Evolutionary conservation across 2,797 vertebrate genomes (phyloP), one percentile per base, ranked within the genome.

Genomic region (Echeneis naucrates): DNA sequence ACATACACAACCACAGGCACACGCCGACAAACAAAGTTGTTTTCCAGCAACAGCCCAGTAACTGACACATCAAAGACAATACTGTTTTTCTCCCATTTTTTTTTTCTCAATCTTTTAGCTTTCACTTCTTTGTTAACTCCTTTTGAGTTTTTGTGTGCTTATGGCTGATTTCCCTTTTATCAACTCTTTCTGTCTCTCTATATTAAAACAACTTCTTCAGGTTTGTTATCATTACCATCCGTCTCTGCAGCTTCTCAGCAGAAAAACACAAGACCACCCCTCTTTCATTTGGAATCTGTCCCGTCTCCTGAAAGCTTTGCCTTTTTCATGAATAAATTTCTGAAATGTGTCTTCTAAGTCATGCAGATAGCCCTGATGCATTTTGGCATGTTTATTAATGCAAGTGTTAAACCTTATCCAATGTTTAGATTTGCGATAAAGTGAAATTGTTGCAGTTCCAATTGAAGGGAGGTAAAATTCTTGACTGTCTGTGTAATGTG

Each of bases 21-120:
- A 37, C 6, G 62, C n/a, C n/a, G n/a, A n/a, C n/a, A 70, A 8
- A 64, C 35, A 51, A 51, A 11, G 33, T 71, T 78, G 61, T 78
- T 77, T 84, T 63, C 59, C 54, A 66, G 38, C 50, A 26, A 23
- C 0, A 2, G 24, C 54, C 61, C 40, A n/a, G 23, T 75, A 77
- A 72, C 47, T 74, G 78, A 71, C 72, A 82, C 38, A 77, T 86
- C 72, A 69, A 75, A 75, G n/a, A 51, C 50, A 11, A 10, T 11
- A 11, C 10, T 27, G n/a, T 50, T 44, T 53, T 55, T 50, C 30
- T 42, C 8, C 0, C n/a, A 8, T 6, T 50, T 0, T 26, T 24
- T 37, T 4, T 19, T 45, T 6, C 65, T 50, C n/a, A n/a, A n/a
- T n/a, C n/a, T 59, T 60, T 60, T 11, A 23, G 24, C 9, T 55